Evolutionary conservation across 2,113 vertebrate species (phyloP).

Genomic region (Dipodomys stephensi): DNA sequence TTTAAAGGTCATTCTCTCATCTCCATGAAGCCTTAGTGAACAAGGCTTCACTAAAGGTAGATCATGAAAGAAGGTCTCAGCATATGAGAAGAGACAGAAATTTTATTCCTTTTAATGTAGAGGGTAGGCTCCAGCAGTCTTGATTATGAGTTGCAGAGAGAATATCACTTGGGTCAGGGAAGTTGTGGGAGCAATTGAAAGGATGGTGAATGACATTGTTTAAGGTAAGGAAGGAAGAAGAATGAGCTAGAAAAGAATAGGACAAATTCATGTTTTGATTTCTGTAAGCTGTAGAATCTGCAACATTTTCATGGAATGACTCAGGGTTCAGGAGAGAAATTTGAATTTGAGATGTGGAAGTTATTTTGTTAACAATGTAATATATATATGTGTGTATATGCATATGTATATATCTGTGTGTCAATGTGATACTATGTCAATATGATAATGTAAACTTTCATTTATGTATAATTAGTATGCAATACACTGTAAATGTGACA

Average conservation of each 20-base stretch:
- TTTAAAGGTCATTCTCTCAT: not conserved
- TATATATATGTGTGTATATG: not conserved
- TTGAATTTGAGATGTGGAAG: not conserved
- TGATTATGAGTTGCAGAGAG: constrained; percentile 24
- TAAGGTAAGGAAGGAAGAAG: not conserved
- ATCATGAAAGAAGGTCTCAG: not conserved
- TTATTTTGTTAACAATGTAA: not conserved
- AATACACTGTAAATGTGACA: not conserved
- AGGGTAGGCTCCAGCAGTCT: not conserved
- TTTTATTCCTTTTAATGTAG: not conserved
- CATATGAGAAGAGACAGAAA: not conserved
- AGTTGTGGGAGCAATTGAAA: not conserved
- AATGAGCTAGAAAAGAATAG: not conserved
- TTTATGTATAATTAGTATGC: not conserved
- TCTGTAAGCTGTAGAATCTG: not conserved
- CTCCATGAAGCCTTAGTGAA: not conserved
- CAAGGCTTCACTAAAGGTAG: not conserved
- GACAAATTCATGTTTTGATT: not conserved
- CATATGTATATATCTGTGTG: not conserved
- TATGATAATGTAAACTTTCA: too few species aligned
- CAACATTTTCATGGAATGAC: not conserved
- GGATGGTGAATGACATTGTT: not conserved
- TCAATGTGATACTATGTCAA: not conserved
- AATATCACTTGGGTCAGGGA: not conserved
- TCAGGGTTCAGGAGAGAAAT: constrained; percentile 14